Evolutionary conservation across 2,888 invertebrate species (phyloP), one percentile per base, ranked within the genome.

Genomic region (Apantesis nais): DNA sequence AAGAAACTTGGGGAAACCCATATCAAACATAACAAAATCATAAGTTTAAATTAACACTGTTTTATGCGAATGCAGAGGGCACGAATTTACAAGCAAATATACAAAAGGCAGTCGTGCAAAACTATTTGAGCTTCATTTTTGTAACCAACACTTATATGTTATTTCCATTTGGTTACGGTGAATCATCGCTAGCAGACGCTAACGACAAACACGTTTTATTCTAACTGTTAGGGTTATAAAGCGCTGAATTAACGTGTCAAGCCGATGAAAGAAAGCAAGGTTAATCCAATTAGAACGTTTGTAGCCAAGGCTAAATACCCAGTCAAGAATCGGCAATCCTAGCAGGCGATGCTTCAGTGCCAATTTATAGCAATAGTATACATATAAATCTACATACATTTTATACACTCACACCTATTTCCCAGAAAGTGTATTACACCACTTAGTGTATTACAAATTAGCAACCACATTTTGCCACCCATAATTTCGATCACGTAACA

Each of bases 251-350:
- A 39, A 67, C 67, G 52, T 44, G 71, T 58, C 67, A 63, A 67
- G 34, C 60, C 61, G 58, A 68, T 65, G 58, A 39, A 71, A 76
- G 76, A 73, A 73, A 74, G 72, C 78, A 70, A 78, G 77, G 73
- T 62, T 65, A 78, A 76, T 71, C 44, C 70, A 72, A 76, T 76
- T 74, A 73, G 76, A 74, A 76, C 67, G 75, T 72, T 67, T 70
- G 52, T 48, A 41, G 29, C 70, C 78, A 78, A 77, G 78, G 80
- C 58, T 72, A 70, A 72, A 19, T 55, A 44, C 25, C 62, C 37
- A 66, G 66, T 76, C 70, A 71, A 39, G 65, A 60, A 61, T 41
- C 41, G 60, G 66, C 37, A 66, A 55, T 66, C 55, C 66, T 66
- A 52, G 39, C 39, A 66, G 34, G 62, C 62, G 67, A 67, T 37